Conservation (phyloP, 2,888 invertebrate species). For the Ectemnius lituratus region DNA sequence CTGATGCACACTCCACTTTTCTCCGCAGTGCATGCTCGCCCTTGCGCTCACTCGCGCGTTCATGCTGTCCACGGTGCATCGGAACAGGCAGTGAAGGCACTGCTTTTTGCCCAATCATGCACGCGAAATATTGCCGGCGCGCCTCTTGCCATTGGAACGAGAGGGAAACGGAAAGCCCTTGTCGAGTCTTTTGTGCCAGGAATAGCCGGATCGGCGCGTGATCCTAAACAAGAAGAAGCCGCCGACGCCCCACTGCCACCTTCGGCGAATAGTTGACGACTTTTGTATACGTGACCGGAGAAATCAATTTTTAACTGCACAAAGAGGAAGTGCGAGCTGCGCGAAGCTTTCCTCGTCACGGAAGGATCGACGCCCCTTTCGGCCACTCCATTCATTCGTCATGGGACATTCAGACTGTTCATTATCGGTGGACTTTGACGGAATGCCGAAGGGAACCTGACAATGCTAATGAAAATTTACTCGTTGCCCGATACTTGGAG, state of each 20-base stretch:
- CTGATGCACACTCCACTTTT: neutral
- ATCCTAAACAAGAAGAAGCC: slow-evolving; percentile 7
- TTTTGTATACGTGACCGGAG: slow-evolving; percentile 4
- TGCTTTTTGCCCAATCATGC: slow-evolving; percentile 43
- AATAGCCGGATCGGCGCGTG: neutral
- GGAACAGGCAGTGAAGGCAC: slow-evolving; percentile 28
- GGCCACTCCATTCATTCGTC: slow-evolving; percentile 1
- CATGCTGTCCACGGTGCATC: slow-evolving; percentile 19
- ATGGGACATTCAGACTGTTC: slow-evolving; percentile 2
- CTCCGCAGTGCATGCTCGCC: no score
- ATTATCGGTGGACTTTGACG: slow-evolving; percentile 1
- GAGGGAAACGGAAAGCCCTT: slow-evolving; percentile 20
- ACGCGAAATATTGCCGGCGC: slow-evolving; percentile 46
- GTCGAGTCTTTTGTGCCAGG: slow-evolving; percentile 7
- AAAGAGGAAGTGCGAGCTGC: slow-evolving; percentile 5
- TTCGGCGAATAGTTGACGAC: neutral
- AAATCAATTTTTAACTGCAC: slow-evolving; percentile 9
- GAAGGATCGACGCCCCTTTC: neutral
- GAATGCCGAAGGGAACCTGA: slow-evolving; percentile 1
- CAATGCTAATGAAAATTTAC: no score
- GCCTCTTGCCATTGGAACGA: slow-evolving; percentile 11
- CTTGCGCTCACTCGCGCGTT: neutral
- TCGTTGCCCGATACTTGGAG: no score
- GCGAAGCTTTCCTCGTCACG: neutral
- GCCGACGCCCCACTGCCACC: neutral